These are phyloP conservation scores for Lasioglossum oenotherae DNA, from an alignment of 2,888 invertebrate species.

Conservation along the genomic window DNA sequence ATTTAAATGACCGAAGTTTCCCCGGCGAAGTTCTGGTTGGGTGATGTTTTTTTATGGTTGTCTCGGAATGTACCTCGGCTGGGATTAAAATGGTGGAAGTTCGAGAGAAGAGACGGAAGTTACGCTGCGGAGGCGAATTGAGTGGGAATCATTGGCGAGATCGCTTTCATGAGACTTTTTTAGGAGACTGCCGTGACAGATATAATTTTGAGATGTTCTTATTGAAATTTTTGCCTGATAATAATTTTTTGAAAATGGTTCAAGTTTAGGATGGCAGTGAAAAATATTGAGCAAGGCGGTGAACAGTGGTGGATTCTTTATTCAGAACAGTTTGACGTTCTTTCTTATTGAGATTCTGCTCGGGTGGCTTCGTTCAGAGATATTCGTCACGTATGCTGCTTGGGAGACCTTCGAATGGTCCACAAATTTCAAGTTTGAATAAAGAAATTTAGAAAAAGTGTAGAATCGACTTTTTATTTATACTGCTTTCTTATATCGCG, in stretches of 20 bases:
- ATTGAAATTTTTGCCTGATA: neutral
- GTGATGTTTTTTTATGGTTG: neutral
- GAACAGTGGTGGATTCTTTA: neutral
- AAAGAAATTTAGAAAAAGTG: neutral
- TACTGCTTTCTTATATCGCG: neutral
- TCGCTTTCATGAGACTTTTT: neutral
- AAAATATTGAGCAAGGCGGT: neutral
- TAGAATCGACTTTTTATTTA: neutral
- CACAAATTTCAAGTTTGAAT: neutral
- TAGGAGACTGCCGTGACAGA: neutral
- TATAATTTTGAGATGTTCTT: neutral
- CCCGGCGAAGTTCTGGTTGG: neutral
- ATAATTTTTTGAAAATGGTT: neutral
- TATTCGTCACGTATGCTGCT: neutral
- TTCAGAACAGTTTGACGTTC: neutral
- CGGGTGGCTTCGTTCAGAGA: neutral
- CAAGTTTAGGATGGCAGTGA: too few relatives aligned
- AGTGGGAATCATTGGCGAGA: neutral
- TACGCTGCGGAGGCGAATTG: neutral
- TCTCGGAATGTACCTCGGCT: neutral
- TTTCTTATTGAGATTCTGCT: slow-evolving; percentile 8
- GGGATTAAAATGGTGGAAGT: neutral
- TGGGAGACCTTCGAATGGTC: neutral
- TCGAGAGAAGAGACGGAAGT: neutral
- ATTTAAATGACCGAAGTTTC: neutral